Conservation (phyloP, 2,113 vertebrate genomes). For the Ranitomeya imitator region DNA sequence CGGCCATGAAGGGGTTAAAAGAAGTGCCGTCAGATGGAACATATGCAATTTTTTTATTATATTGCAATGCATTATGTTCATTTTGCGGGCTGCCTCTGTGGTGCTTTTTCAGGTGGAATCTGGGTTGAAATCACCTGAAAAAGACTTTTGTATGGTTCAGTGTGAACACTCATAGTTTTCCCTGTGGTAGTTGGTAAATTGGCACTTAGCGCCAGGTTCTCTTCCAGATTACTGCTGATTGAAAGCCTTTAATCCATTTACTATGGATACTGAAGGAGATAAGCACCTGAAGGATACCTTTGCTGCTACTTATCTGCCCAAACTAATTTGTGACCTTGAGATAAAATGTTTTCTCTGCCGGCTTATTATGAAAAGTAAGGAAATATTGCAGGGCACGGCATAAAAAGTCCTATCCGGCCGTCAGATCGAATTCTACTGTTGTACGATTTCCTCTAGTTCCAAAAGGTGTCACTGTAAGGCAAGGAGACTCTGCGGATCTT, state of each 20-base stretch:
- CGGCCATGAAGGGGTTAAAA: no score
- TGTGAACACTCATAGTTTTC: background rate
- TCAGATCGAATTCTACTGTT: background rate
- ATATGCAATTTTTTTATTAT: no score
- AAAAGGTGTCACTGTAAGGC: slow-evolving; percentile 63
- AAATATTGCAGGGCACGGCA: no score
- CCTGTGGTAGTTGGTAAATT: background rate
- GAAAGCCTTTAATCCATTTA: background rate
- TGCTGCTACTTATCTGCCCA: background rate
- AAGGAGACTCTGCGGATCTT: slow-evolving; percentile 38
- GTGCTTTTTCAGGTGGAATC: no score
- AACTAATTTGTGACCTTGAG: background rate
- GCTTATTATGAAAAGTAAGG: background rate
- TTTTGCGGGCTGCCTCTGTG: no score
- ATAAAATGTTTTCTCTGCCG: background rate
- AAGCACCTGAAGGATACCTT: background rate
- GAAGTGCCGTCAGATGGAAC: no score
- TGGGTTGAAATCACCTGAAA: no score
- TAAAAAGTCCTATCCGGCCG: background rate
- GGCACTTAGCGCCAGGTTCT: background rate
- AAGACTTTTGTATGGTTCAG: no score
- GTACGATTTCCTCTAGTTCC: slow-evolving; percentile 59
- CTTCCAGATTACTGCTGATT: background rate
- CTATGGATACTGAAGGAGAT: background rate
- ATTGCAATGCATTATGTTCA: no score